Base-by-base conservation (phyloP, 2,113 vertebrate species). In the Erinaceus europaeus region DNA sequence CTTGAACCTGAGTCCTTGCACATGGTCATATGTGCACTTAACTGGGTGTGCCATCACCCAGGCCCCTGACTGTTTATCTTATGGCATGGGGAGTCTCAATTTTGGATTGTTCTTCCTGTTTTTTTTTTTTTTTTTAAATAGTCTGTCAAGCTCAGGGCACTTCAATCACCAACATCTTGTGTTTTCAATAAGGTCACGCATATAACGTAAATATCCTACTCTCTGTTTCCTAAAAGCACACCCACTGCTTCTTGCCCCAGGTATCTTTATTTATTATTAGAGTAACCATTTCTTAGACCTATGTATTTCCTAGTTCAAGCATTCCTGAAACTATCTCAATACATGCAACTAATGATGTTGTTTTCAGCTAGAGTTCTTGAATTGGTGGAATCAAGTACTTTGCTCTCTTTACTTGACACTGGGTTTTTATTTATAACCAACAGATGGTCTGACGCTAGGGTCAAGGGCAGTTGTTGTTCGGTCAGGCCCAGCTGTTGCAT, bases 341-440 rank as follows among this genome's bases (percentile, higher is more conserved):
- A 25, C 40, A 15, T 18, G 20, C 40, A 64, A 40, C 86, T 42
- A 38, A 52, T 65, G 73, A 15, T 74, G 46, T 50, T 69, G 65
- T 72, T 86, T 62, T 85, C 82, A 11, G 67, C 78, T 52, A 21
- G 44, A 87, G 79, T 90, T 93, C 82, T 68, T 77, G 72, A 83
- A 85, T 40, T 55, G 78, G 81, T 59, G 23, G 69, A 44, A 44
- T 73, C 52, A 57, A 88, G 85, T 48, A 64, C 72, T 86, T 65
- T 65, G 78, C 83, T 88, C 76, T 76, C 76, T 84, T 44, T 73
- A 72, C 65, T 34, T 84, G 84, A 89, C 73, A 77, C 57, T 9
- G 65, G 21, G 27, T 67, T 92, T 80, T 90, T 95, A 91, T 96
- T 92, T 92, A 90, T 94, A 96, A 77, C 21, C 25, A 36, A 36